Base-by-base conservation (phyloP, 2,888 invertebrate species). In the Lycia hirtaria region DNA sequence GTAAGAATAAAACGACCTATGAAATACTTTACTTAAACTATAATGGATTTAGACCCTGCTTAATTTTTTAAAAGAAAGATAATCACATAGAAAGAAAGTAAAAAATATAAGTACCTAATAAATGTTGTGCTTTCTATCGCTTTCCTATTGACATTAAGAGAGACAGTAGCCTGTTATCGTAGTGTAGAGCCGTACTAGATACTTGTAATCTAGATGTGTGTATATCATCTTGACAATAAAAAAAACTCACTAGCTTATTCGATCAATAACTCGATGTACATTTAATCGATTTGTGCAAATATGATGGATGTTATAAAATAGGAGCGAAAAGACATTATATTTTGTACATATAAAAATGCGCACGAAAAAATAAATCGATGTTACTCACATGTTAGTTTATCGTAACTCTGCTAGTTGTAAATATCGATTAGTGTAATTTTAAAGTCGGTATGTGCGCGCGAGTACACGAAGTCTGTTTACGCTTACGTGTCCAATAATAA, bases 391-490 rank as follows among this genome's bases (percentile, higher is more conserved):
- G 14, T 49, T 50, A 52, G 44, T 41, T 30, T 51, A 22, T 64
- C 60, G 62, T 69, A 62, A 60, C 70, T 72, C 60, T 51, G 63
- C 33, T 66, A 37, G 72, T 75, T 75, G 70, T 62, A 71, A 67
- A 59, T 55, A 68, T 69, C 65, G 67, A 62, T 72, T n/a, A 72
- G 70, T 73, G 70, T 78, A 78, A 79, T 78, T 80, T 76, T 80
- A n/a, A n/a, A n/a, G 79, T 78, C 72, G 72, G 76, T 75, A 80
- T 81, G 77, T 81, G 72, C 24, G 35, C 7, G 35, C 24, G 35
- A 6, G 47, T 47, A 14, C 24, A 47, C 35, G 15, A 17, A 1
- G 9, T 40, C n/a, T 26, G 24, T 0, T 20, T 15, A 9, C 24
- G 3, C n/a, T 7, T 24, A 24, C 24, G 24, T 24, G 6, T 24